Evolutionary conservation across 2,888 invertebrate species (phyloP), one percentile per base, ranked within the genome.

Genomic region (Ichneumoninae sp.): DNA sequence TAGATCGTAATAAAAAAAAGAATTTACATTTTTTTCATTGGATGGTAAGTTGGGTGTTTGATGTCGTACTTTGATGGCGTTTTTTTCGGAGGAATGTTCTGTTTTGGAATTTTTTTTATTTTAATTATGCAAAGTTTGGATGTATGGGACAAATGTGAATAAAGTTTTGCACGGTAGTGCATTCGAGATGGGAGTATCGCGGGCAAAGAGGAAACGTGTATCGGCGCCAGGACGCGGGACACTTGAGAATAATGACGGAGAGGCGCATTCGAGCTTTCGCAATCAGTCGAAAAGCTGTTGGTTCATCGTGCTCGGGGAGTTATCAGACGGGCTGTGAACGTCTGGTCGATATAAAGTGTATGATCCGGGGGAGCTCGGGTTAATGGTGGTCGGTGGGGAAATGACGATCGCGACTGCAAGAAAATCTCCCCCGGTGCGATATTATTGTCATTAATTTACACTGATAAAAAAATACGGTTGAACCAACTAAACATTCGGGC

Each of bases 1-100:
- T 19, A n/a, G 52, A 79, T 79, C 52, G 69, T 26, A 36, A 71
- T 22, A 30, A 52, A 71, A 63, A 63, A 60, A n/a, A n/a, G 33
- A 8, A 44, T 30, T 40, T 44, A 60, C 30, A 22, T 73, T 57
- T n/a, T 54, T 54, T 54, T 3, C 19, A 22, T 19, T 19, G 3
- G 54, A 19, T 54, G 22, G 19, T 19, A 22, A 8, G 19, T 10
- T 8, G 22, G 8, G 54, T 54, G 54, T 54, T 54, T 54, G 54
- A 54, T 26, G 22, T 22, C 7, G 26, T 10, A 26, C 19, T 22
- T 54, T 54, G 54, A 54, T 22, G 22, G 13, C 19, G 8, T 40
- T 40, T 47, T 57, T 57, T 57, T 22, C 3, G 57, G 3, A 57
- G 57, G 22, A 26, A 22, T 57, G 10, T 26, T 10, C 10, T 57